Evolutionary conservation across 2,888 invertebrate species (phyloP), one percentile per base, ranked within the genome.

Genomic region (Callyntrura guangdongensis): DNA sequence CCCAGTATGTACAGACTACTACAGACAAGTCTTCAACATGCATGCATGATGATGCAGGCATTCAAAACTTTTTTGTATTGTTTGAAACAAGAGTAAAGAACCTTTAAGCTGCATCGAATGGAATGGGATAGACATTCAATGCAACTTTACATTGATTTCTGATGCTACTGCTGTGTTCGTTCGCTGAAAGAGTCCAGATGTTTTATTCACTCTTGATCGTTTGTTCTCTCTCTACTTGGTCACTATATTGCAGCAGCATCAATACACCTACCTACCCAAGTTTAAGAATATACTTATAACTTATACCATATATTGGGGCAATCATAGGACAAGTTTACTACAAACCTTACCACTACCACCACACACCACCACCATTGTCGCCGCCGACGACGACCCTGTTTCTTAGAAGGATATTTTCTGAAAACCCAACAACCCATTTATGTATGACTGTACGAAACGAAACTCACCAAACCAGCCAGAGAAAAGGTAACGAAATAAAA

Each of bases 361-460:
- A 64, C 14, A 64, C 27, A 25, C 56, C 56, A 36, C 2, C 36
- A 36, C 36, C 36, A 6, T 36, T 6, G 25, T 64, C 22, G 6
- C 45, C 45, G 45, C 45, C 69, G 59, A 25, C 53, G 69, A 77
- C 89, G 89, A 89, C 89, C 89, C 89, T 84, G 56, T 79, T 89
- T 89, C 89, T 84, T 36, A 79, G 89, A 89, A 88, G 84, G 84
- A 77, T 84, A 89, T 89, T 49, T 72, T 72, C 72, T 83, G 36
- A 45, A 74, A 64, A 27, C 27, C 14, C 27, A 64, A 61, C 36
- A 36, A 36, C 36, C 36, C 6, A 36, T 36, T 47, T 74, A 12
- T n/a, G 20, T 47, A 74, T n/a, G 45, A 36, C 20, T 47, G 69
- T 25, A 0, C 11, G n/a, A 47, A 47, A 79, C 17, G 27, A 25